phyloP scores from a whole-genome alignment of 1,140 invertebrate genomes.

The Drosophila ananassae region DNA sequence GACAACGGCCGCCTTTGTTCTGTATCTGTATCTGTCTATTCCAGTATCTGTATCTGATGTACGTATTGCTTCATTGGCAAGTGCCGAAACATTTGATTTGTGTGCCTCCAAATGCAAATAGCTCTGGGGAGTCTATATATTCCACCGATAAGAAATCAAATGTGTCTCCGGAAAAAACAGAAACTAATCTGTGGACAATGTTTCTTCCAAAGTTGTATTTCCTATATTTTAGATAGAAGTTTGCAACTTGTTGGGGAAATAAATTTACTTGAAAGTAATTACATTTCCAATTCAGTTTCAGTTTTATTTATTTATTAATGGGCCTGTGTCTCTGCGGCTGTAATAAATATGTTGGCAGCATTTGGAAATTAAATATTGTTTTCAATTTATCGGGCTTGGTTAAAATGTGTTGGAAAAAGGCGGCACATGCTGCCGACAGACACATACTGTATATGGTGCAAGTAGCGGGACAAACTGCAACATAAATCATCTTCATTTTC shows the following conservation, averaged over 20 bases:
- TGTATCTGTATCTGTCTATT: background rate
- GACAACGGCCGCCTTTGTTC: slow-evolving; percentile 35
- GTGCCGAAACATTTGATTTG: slow-evolving; percentile 51
- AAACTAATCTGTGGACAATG: background rate
- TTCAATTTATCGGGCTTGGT: slow-evolving; percentile 62
- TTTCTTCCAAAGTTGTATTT: background rate
- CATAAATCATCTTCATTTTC: slow-evolving; percentile 62
- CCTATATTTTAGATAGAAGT: too few species aligned
- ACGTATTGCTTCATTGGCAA: slow-evolving; percentile 2
- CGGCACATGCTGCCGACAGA: slow-evolving; percentile 60
- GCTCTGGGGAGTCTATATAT: slow-evolving; percentile 11
- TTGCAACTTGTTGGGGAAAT: background rate
- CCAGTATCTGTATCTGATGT: background rate
- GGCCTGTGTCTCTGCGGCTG: slow-evolving; percentile 12
- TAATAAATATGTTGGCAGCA: slow-evolving; percentile 74
- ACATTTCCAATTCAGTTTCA: background rate
- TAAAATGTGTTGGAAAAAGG: slow-evolving; percentile 36
- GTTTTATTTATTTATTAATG: slow-evolving; percentile 12
- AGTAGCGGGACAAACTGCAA: slow-evolving; percentile 38
- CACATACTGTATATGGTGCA: slow-evolving; percentile 15
- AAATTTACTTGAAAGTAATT: background rate
- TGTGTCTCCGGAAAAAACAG: background rate
- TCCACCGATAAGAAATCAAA: slow-evolving; percentile 30
- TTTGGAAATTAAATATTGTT: slow-evolving; percentile 64
- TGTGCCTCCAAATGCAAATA: slow-evolving; percentile 40